Percentiles rank a stretch among this genome's conserved stretches.
phyloP scores from a whole-genome alignment of 2,113 vertebrate species.

The Aythya baeri region DNA sequence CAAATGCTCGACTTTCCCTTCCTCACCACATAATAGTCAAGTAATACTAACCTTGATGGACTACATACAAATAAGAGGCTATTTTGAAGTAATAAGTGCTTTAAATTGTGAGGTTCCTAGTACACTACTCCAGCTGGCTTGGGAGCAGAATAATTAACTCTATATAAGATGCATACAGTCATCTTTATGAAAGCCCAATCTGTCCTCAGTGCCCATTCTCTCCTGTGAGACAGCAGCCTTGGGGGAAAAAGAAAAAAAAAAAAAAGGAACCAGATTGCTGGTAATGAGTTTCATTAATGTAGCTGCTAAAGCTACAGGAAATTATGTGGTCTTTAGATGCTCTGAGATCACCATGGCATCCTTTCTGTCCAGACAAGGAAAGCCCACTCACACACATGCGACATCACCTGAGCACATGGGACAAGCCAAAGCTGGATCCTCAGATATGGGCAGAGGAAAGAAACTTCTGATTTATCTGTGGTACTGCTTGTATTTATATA shows the following conservation, averaged over 20 bases:
- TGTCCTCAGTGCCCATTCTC: background rate
- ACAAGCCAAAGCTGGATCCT: background rate
- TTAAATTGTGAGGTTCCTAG: constrained; percentile 51
- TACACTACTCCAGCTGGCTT: background rate
- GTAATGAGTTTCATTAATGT: background rate
- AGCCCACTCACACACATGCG: background rate
- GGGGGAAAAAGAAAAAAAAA: background rate
- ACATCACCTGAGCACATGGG: background rate
- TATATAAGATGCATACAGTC: background rate
- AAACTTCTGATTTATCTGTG: background rate
- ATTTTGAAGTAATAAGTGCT: constrained; percentile 52
- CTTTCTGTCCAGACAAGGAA: background rate
- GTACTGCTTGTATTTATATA: background rate
- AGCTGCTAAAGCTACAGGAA: background rate
- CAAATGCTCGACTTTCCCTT: constrained; percentile 36
- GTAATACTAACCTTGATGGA: constrained; percentile 25
- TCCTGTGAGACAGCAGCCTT: background rate
- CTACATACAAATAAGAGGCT: constrained; percentile 35
- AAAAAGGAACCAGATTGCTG: background rate
- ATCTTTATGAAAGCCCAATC: background rate
- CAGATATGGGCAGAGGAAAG: background rate
- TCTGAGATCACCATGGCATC: background rate
- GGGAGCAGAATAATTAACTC: constrained; percentile 21
- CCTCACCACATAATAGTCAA: constrained; percentile 45
- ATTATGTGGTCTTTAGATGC: background rate